These are phyloP conservation scores for Lepidostoma basale DNA, from an alignment of 1,140 invertebrate species.

Conservation along the genomic window DNA sequence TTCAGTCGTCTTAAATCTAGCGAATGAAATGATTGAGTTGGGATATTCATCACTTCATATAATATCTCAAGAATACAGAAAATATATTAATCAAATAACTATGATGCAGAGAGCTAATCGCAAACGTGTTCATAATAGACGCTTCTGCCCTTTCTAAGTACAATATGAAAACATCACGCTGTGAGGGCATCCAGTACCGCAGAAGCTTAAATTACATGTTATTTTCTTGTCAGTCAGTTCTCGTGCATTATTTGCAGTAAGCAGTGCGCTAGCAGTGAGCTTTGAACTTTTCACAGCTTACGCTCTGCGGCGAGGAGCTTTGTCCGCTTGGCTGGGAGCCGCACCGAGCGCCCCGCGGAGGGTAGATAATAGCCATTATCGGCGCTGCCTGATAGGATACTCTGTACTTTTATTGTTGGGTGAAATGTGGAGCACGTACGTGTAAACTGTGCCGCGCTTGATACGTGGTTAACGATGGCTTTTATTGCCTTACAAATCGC, in stretches of 20 bases:
- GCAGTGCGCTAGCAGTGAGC: neutral
- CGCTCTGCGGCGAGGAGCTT: neutral
- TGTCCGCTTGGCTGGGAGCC: constrained; percentile 1
- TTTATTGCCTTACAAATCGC: too few species aligned
- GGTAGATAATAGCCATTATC: constrained; percentile 11
- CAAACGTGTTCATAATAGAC: too few species aligned
- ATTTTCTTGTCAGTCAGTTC: neutral
- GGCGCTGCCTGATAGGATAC: neutral
- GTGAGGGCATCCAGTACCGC: constrained; percentile 6
- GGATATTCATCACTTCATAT: too few species aligned
- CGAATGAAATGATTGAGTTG: too few species aligned
- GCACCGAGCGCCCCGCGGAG: neutral
- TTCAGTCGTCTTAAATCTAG: too few species aligned
- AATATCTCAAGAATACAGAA: too few species aligned
- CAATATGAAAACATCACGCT: neutral
- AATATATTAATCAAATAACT: too few species aligned
- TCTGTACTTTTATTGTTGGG: neutral
- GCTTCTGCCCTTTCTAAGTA: too few species aligned
- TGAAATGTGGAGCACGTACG: too few species aligned
- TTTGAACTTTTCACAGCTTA: neutral
- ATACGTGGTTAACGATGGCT: too few species aligned
- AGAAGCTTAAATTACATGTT: constrained; percentile 17
- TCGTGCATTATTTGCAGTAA: neutral
- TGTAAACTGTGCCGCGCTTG: too few species aligned
- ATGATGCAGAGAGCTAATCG: too few species aligned